phyloP scores from a whole-genome alignment of 1,140 invertebrate species.

The Trypoxylus dichotomus region DNA sequence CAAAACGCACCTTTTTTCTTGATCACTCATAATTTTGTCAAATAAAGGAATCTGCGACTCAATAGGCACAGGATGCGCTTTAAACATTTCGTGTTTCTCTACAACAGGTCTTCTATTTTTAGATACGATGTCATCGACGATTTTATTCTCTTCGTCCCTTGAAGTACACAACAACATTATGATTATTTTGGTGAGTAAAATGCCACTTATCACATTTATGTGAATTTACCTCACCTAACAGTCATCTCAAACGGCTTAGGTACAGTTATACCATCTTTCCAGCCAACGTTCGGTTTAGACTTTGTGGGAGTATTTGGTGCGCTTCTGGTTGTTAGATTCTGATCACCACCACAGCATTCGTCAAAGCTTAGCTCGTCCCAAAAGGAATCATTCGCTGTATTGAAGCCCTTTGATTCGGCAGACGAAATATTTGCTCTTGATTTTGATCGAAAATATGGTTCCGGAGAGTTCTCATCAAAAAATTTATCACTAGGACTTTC shows the following conservation, averaged over 20 bases:
- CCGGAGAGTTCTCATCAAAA: slow-evolving; percentile 25
- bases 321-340: slow-evolving; percentile 49
- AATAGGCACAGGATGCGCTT: slow-evolving; percentile 66
- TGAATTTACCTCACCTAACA: slow-evolving; percentile 55
- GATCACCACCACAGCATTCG: slow-evolving; percentile 40
- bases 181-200: neutral
- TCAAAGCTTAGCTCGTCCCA: slow-evolving; percentile 49
- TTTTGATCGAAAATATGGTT: slow-evolving; percentile 35
- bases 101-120: slow-evolving; percentile 56
- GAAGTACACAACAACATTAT: slow-evolving; percentile 34
- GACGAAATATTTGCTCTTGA: slow-evolving; percentile 39
- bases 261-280: slow-evolving; percentile 57
- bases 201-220: neutral
- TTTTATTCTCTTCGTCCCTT: slow-evolving; percentile 67
- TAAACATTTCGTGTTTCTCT: slow-evolving; percentile 56
- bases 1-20: slow-evolving; percentile 66
- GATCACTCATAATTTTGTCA: slow-evolving; percentile 68
- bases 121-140: slow-evolving; percentile 55
- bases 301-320: slow-evolving; percentile 59
- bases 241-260: slow-evolving; percentile 70
- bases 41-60: slow-evolving; percentile 69
- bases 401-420: slow-evolving; percentile 30
- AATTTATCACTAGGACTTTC: slow-evolving; percentile 47
- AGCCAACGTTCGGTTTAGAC: slow-evolving; percentile 48
- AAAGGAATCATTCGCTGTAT: slow-evolving; percentile 38